Base-by-base conservation (phyloP, 2,797 vertebrate genomes). In the Orestias chungarensis region DNA sequence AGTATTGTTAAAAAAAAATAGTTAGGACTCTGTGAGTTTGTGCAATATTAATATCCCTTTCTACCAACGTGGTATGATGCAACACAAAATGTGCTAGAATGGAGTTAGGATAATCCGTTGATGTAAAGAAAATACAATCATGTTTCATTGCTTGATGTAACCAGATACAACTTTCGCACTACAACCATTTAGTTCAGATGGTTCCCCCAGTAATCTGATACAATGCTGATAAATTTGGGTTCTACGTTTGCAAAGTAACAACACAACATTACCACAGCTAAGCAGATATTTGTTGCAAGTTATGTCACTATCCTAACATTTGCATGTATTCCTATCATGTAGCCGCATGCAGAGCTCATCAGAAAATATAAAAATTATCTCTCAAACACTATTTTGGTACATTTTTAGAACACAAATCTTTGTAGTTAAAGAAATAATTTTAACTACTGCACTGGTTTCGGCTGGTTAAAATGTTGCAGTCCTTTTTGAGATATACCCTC, bases 11-110 rank as follows among this genome's bases (percentile, higher is more conserved):
- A 18, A 9, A 18, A 57, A 57, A 18, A 57, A 31, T 4, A 59
- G 31, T 59, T 59, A 35, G 1, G 55, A 59, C 31, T 20, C 6
- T 20, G 23, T 35, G 7, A 59, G 3, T 25, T 4, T 52, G n/a
- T 35, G 55, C 29, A 57, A 57, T 57, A 20, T 31, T 57, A 57
- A 57, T 57, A 57, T 20, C n/a, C n/a, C n/a, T n/a, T n/a, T n/a
- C n/a, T n/a, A n/a, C n/a, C n/a, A n/a, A n/a, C n/a, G n/a, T n/a
- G n/a, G n/a, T n/a, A n/a, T n/a, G n/a, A n/a, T n/a, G n/a, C n/a
- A n/a, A n/a, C n/a, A n/a, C n/a, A 61, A 55, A 35, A 35, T 20
- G 10, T 33, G 31, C 31, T 18, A 55, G 27, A 6, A 25, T 12
- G 10, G n/a, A 27, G 15, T 4, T 52, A 44, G 10, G 43, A 49